Conservation (phyloP, 2,113 vertebrate genomes). For the Circaetus cinerascens region DNA sequence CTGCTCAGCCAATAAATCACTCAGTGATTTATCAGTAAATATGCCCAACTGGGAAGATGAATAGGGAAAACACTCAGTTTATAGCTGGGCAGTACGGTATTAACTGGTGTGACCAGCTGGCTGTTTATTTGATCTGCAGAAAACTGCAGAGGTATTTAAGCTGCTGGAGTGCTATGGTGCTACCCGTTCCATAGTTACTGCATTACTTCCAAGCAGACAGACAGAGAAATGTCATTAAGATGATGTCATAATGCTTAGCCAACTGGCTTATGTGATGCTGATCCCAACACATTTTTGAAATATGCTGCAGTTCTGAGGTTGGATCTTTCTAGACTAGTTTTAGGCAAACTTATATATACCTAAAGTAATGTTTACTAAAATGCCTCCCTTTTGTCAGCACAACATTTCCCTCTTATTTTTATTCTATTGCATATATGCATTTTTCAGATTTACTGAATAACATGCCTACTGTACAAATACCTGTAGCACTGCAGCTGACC, state of each 20-base stretch:
- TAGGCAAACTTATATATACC: background rate
- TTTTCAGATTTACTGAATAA: background rate
- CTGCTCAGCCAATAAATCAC: background rate
- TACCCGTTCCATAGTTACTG: background rate
- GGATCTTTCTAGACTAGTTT: background rate
- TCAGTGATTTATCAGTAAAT: background rate
- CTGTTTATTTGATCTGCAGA: constrained; percentile 33
- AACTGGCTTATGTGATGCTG: background rate
- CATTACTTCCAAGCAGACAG: constrained; percentile 18
- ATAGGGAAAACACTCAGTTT: background rate
- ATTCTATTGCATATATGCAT: background rate
- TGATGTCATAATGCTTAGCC: background rate
- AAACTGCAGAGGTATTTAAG: constrained; percentile 2
- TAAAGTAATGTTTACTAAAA: background rate
- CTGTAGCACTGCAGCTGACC: background rate
- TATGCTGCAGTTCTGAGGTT: background rate
- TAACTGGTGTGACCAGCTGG: background rate
- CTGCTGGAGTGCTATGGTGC: background rate
- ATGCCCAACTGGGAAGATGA: background rate
- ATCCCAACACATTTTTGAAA: background rate
- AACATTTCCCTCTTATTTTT: background rate
- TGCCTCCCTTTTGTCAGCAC: background rate
- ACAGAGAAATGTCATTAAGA: constrained; percentile 19
- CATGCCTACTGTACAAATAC: background rate
- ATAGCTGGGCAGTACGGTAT: background rate